A percentile compares a stretch with the other conserved stretches of the same genome.
These are phyloP conservation scores for Strigamia transsilvanica DNA, from an alignment of 2,888 invertebrate genomes.

Conservation along the genomic window DNA sequence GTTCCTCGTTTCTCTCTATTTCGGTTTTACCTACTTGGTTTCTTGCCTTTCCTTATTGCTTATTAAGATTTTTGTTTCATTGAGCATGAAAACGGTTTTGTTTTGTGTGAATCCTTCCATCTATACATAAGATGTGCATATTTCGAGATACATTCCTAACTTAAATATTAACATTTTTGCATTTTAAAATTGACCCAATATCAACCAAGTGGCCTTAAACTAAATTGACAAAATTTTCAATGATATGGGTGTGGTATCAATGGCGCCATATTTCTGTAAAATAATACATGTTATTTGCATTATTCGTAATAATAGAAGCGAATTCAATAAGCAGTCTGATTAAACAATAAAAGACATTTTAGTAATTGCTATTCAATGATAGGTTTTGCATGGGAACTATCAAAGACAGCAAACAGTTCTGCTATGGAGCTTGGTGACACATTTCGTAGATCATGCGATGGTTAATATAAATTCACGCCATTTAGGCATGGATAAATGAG, in stretches of 20 bases:
- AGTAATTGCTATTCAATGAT: neutral
- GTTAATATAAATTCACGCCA: neutral
- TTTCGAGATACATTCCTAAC: neutral
- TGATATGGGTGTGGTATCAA: slow-evolving; percentile 14
- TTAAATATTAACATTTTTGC: neutral
- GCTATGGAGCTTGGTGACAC: slow-evolving; percentile 10
- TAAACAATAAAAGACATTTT: neutral
- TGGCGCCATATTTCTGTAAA: neutral
- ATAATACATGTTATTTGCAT: neutral
- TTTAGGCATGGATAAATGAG: slow-evolving; percentile 18
- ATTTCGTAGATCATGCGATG: slow-evolving; percentile 16
- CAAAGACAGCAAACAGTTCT: neutral
- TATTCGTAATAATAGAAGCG: neutral
- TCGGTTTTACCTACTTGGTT: too few relatives aligned
- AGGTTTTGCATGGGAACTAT: neutral
- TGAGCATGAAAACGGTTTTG: too few relatives aligned
- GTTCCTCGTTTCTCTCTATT: too few relatives aligned
- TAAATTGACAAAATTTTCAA: neutral
- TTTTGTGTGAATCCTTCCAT: too few relatives aligned
- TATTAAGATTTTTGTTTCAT: too few relatives aligned
- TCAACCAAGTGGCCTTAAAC: neutral
- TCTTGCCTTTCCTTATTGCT: too few relatives aligned
- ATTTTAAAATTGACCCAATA: neutral
- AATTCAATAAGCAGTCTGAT: neutral
- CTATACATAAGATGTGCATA: too few relatives aligned